phyloP scores from a whole-genome alignment of 2,797 vertebrate species.

The Rousettus madagascariensis region DNA sequence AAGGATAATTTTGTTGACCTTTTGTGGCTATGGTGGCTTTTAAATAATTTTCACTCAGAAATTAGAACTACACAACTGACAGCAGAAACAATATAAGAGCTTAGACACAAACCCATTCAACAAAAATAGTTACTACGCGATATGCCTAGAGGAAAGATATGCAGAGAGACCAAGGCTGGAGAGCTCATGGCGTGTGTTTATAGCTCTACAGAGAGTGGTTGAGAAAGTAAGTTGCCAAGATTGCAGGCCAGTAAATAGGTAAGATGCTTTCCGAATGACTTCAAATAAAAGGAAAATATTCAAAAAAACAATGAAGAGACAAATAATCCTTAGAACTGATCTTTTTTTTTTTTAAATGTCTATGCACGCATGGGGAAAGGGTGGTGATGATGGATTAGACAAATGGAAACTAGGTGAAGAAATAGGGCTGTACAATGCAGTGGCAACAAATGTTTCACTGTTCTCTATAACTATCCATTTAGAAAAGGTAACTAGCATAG shows the following conservation, averaged over 20 bases:
- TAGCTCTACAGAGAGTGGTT: too few species aligned
- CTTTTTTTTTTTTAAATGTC: neutral
- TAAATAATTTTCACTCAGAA: neutral
- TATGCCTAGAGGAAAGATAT: neutral
- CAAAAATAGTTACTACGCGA: neutral
- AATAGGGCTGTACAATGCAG: neutral
- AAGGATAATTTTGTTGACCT: neutral
- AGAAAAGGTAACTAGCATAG: neutral
- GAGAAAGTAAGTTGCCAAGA: neutral
- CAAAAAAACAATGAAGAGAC: neutral
- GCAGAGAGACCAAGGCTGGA: neutral
- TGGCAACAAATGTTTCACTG: rapidly evolving
- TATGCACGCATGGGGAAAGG: rapidly evolving
- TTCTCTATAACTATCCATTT: neutral
- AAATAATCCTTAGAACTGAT: neutral
- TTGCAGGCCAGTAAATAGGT: neutral
- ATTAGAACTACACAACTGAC: neutral
- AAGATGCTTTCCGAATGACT: neutral
- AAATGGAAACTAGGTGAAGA: neutral
- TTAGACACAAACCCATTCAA: neutral
- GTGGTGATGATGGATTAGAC: neutral
- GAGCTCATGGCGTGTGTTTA: neutral
- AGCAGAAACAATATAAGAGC: neutral
- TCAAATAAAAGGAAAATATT: neutral
- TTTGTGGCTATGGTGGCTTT: neutral